Conservation (phyloP, 2,797 vertebrate species). For the Sebastes variabilis region DNA sequence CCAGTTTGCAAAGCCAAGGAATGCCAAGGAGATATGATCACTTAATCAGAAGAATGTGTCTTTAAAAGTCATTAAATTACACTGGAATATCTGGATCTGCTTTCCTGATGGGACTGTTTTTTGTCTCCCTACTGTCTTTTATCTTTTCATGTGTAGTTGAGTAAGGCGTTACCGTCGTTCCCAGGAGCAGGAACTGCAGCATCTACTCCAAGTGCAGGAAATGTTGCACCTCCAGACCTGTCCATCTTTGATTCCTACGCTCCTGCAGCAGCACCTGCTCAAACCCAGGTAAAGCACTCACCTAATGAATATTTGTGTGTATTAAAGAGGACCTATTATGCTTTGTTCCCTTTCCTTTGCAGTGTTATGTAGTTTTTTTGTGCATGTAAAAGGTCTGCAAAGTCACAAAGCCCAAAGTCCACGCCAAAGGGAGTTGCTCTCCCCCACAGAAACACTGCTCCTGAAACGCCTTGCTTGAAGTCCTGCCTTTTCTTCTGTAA, state of each 20-base stretch:
- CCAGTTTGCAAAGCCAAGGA: constrained; percentile 5
- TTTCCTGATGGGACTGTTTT: constrained; percentile 5
- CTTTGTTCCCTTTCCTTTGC: no score
- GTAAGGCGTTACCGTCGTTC: constrained; percentile 27
- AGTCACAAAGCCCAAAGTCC: no score
- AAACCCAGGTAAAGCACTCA: constrained; percentile 71
- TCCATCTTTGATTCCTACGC: constrained; percentile 81
- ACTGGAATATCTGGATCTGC: constrained; percentile 18
- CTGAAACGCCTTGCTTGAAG: no score
- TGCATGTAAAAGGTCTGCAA: no score
- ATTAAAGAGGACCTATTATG: not conserved
- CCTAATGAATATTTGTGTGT: no score
- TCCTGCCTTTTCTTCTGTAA: no score
- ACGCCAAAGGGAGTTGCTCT: no score
- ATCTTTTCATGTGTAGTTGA: constrained; percentile 37
- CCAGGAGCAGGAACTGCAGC: constrained; percentile 48
- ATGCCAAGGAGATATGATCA: constrained; percentile 19
- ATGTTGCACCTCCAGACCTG: constrained; percentile 69
- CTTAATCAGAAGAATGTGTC: constrained; percentile 38
- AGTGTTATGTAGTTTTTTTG: no score
- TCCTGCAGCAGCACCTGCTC: constrained; percentile 60
- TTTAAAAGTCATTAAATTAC: constrained; percentile 50
- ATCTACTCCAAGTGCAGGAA: constrained; percentile 54
- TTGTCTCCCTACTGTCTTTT: constrained; percentile 4
- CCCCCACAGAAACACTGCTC: no score